phyloP scores from a whole-genome alignment of 1,140 invertebrate genomes.

The Uloborus diversus region DNA sequence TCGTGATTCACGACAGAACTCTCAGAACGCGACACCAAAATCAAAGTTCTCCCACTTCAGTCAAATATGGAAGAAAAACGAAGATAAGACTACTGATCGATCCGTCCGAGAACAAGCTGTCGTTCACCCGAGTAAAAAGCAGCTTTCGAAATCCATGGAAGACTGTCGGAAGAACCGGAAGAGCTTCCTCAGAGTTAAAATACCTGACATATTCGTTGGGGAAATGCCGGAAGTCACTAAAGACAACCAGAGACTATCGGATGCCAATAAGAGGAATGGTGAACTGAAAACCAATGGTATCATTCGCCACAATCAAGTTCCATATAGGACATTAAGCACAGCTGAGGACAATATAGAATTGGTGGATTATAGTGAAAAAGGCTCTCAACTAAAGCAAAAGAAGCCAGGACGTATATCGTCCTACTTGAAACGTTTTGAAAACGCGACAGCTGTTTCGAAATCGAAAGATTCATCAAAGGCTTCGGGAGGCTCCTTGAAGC shows the following conservation, averaged over 20 bases:
- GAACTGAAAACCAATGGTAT: too few relatives aligned
- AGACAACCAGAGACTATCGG: too few relatives aligned
- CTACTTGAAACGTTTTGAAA: constrained; percentile 28
- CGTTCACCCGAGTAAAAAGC: not conserved
- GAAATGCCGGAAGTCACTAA: not conserved
- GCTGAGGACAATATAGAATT: too few relatives aligned
- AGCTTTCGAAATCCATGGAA: constrained; percentile 27
- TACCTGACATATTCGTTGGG: constrained; percentile 21
- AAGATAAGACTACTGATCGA: not conserved
- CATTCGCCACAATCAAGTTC: too few relatives aligned
- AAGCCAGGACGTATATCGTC: constrained; percentile 24
- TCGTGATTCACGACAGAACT: not conserved
- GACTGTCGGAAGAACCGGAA: constrained; percentile 31
- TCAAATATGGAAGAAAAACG: constrained; percentile 11
- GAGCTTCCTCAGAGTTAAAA: constrained; percentile 25
- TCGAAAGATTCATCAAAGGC: not conserved
- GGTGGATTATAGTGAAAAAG: too few relatives aligned
- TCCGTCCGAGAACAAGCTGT: not conserved
- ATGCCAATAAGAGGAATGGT: too few relatives aligned
- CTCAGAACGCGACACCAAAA: not conserved
- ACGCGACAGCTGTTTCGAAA: not conserved
- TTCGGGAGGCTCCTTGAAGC: too few relatives aligned
- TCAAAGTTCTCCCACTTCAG: constrained; percentile 9
- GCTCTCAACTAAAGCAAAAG: too few relatives aligned
- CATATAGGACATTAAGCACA: too few relatives aligned